Evolutionary conservation across 2,113 vertebrate species (phyloP).

Genomic region (Tursiops truncatus): DNA sequence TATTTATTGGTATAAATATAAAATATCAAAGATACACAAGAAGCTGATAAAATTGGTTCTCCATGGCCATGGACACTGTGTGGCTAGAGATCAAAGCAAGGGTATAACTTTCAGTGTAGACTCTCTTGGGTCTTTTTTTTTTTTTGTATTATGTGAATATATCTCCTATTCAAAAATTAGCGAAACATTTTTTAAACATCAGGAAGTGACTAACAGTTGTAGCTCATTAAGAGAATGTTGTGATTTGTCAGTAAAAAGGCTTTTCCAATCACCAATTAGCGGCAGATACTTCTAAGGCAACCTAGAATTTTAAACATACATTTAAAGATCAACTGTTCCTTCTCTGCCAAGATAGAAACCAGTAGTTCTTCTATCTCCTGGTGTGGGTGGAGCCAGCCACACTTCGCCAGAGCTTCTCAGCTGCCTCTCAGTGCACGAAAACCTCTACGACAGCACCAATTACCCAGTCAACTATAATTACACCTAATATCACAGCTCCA

Average conservation of each 20-base stretch:
- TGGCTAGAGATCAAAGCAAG: not conserved
- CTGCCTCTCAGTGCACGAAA: constrained; percentile 36
- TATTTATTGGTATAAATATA: not conserved
- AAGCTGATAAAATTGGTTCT: not conserved
- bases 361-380: constrained; percentile 28
- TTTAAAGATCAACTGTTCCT: constrained; percentile 55
- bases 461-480: constrained; percentile 66
- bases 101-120: not conserved
- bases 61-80: not conserved
- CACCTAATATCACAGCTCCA: not conserved
- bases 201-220: constrained; percentile 36
- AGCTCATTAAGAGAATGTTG: constrained; percentile 43
- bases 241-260: constrained; percentile 57
- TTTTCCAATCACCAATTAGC: constrained; percentile 60
- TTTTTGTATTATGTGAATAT: constrained; percentile 35
- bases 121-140: not conserved
- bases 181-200: not conserved
- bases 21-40: not conserved
- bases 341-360: constrained; percentile 41
- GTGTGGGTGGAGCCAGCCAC: not conserved
- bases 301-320: constrained; percentile 51
- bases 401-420: constrained; percentile 19
- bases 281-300: constrained; percentile 50
- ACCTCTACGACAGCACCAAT: constrained; percentile 49
- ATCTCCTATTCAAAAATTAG: constrained; percentile 20